Evolutionary conservation across 2,797 vertebrate species (phyloP), one percentile per base, ranked within the genome.

Genomic region (Rachycentron canadum): DNA sequence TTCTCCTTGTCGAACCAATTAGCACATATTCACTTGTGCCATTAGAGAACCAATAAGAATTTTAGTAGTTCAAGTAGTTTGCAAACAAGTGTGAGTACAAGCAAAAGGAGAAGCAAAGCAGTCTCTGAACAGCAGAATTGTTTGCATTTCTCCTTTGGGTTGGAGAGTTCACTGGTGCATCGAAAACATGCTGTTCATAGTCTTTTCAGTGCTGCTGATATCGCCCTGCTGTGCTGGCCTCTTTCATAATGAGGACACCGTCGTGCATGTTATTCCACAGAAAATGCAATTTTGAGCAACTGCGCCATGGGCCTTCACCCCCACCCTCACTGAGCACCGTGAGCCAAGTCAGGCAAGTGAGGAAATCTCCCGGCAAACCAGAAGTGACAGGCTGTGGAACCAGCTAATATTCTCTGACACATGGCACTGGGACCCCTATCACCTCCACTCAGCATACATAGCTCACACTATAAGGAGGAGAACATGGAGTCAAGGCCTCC

Each of bases 341-440:
- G 14, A 88, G 86, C 85, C 62, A 26, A 91, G 63, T 64, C 76
- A 69, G 68, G 52, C 71, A 23, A 80, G 59, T 7, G 70, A 90
- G 81, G 78, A 87, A 90, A 86, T 87, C 82, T 89, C 83, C 43
- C 14, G 63, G 86, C 69, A 92, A 93, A 94, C 79, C 82, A 83
- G 87, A 94, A 93, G 92, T 91, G 94, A 95, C 94, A 94, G 89
- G 88, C 86, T 66, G 74, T 85, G 81, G 79, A 86, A 81, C 81
- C 69, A 61, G 86, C 84, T 94, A 94, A 95, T 94, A 86, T 84
- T 84, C 91, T 81, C 81, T 82, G 92, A 95, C 94, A 92, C 86
- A 62, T 81, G 87, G 89, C 91, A 89, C 73, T 80, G 88, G 92
- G 92, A 89, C 86, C 91, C 86, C 81, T 92, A n/a, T 94, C 91